Evolutionary conservation across 2,113 vertebrate genomes (phyloP), one percentile per base, ranked within the genome.

Genomic region (Zosterops hypoxanthus): DNA sequence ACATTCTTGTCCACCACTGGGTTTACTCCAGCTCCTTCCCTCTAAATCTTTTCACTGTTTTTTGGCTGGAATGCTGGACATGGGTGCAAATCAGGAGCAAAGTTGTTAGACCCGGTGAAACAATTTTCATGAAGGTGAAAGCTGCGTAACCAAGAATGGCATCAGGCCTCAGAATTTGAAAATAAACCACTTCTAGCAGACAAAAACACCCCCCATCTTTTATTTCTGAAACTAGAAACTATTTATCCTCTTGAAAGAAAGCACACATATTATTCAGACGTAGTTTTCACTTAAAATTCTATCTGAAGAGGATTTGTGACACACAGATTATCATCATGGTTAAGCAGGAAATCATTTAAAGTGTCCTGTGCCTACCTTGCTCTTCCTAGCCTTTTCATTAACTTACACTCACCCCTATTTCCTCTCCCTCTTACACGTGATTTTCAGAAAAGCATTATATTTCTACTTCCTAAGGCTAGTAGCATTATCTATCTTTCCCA

Each of bases 351-450:
- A 49, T 68, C 0, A 79, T 36, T 72, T 61, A 19, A 82, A 75
- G 41, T 77, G n/a, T 53, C 49, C 31, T 2, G 1, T 72, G 41
- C 31, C 19, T 20, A 46, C 17, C 17, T 60, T 47, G 21, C 18
- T 22, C 31, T 94, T 31, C 6, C 17, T 6, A 73, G 42, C 12
- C 17, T 87, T 76, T 39, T 88, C 25, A 72, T 65, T 61, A 26
- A 55, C 26, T 61, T 84, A 50, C 22, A 78, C n/a, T 66, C 1
- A 1, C 6, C 4, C 4, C 22, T 49, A 4, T 65, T 24, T 15
- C 13, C 18, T 84, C 36, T 63, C 17, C 12, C 12, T 39, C 3
- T 25, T 46, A 14, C 0, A 4, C 2, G 6, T 9, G 8, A 42
- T 90, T 94, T 82, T 86, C 29, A 72, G 61, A 63, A 52, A 0